phyloP scores from a whole-genome alignment of 2,113 vertebrate genomes.

The Pachycephala philippinensis region DNA sequence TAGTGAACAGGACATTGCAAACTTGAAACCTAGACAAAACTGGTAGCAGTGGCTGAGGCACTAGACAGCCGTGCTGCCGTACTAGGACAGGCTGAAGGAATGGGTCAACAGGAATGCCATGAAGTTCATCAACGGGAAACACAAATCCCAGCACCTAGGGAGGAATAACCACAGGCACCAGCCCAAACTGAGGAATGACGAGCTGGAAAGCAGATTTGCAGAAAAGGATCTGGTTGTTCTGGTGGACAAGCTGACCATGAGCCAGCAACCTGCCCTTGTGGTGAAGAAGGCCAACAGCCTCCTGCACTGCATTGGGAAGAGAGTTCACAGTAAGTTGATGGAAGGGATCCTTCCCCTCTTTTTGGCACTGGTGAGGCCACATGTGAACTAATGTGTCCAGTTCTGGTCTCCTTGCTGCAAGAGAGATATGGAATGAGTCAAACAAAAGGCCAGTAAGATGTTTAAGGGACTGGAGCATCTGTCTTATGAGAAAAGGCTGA shows the following conservation, averaged over 20 bases:
- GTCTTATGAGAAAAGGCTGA: not conserved
- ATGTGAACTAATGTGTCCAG: not conserved
- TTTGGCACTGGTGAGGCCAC: not conserved
- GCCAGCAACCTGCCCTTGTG: rapidly evolving
- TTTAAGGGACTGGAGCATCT: not conserved
- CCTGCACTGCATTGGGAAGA: not conserved
- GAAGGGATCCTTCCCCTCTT: not conserved
- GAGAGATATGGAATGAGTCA: not conserved
- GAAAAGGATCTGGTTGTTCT: not conserved
- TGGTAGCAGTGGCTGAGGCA: not conserved
- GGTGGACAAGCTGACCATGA: not conserved
- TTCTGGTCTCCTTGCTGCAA: not conserved
- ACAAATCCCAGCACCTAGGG: not conserved
- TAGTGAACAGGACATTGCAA: not conserved
- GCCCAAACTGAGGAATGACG: not conserved
- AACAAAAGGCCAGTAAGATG: not conserved
- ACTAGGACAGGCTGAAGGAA: not conserved
- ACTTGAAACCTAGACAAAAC: not conserved
- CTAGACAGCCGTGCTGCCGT: not conserved
- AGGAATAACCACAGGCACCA: not conserved
- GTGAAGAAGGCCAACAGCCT: not conserved
- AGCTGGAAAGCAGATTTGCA: not conserved
- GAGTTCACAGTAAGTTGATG: rapidly evolving
- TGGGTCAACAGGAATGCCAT: not conserved
- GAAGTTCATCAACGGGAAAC: not conserved